These are phyloP conservation scores for Elmis aenea DNA, from an alignment of 2,888 invertebrate genomes.

Conservation along the genomic window DNA sequence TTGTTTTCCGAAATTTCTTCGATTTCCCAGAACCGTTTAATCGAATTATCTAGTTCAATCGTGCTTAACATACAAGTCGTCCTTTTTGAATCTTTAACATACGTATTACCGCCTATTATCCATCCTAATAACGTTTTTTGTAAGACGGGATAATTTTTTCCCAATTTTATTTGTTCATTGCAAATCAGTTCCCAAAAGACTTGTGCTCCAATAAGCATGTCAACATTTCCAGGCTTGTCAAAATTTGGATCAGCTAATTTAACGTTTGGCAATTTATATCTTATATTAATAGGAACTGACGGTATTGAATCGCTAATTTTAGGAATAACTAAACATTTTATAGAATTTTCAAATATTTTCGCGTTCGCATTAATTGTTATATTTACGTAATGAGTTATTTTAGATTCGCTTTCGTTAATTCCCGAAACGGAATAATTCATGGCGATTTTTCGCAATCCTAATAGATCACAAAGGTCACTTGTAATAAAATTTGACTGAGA, in stretches of 20 bases:
- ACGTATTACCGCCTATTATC: constrained; percentile 9
- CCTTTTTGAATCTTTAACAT: too few relatives aligned
- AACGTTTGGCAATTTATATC: constrained; percentile 4
- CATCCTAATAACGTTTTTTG: constrained; percentile 15
- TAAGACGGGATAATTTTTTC: constrained; percentile 1
- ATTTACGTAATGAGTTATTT: constrained; percentile 5
- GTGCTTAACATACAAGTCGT: too few relatives aligned
- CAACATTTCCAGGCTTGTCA: constrained; percentile 2
- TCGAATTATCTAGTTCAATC: too few relatives aligned
- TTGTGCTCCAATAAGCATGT: constrained; percentile 10
- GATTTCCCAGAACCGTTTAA: constrained; percentile 18
- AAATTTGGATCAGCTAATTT: constrained; percentile 11
- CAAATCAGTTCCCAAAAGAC: constrained; percentile 7
- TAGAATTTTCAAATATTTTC: constrained; percentile 4
- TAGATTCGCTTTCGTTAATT: constrained; percentile 4
- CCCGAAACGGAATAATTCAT: constrained; percentile 12
- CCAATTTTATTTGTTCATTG: constrained; percentile 8
- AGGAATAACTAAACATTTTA: constrained; percentile 10
- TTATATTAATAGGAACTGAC: background rate
- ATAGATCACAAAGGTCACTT: constrained; percentile 1
- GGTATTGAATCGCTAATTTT: constrained; percentile 12
- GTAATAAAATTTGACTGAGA: constrained; percentile 17
- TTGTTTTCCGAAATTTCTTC: constrained; percentile 21
- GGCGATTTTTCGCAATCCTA: constrained; percentile 5
- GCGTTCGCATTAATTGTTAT: constrained; percentile 9